Evolutionary conservation across 2,113 vertebrate species (phyloP).

Genomic region (Loxodonta africana): DNA sequence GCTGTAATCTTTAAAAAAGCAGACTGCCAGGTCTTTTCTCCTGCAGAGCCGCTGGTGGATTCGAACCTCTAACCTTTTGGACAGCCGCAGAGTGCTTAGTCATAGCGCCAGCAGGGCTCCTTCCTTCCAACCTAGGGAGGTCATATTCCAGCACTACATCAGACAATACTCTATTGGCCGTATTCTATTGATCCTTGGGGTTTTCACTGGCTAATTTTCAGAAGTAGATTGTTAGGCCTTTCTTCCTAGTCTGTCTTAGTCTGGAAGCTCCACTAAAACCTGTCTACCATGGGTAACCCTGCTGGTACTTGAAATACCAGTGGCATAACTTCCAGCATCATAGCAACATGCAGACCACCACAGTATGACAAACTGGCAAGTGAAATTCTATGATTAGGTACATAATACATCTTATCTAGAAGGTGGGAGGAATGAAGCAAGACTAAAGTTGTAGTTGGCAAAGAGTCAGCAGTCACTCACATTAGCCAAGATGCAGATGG

Average conservation of each 20-base stretch:
- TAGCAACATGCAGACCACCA: neutral
- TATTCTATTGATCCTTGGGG: neutral
- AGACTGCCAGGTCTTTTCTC: neutral
- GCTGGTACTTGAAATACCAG: neutral
- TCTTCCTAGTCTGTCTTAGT: no score
- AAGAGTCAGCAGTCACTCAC: neutral
- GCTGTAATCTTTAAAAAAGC: neutral
- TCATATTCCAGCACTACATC: neutral
- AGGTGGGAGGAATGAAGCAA: neutral
- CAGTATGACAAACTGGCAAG: neutral
- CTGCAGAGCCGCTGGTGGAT: neutral
- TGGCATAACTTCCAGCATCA: neutral
- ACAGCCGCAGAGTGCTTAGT: neutral
- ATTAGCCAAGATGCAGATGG: neutral
- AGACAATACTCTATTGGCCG: neutral
- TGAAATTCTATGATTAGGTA: neutral
- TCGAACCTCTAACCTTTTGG: neutral
- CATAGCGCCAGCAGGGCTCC: no score
- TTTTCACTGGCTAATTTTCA: neutral
- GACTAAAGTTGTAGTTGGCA: neutral
- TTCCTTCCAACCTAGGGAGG: no score
- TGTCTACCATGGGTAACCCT: neutral
- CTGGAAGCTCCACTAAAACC: neutral
- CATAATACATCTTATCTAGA: neutral
- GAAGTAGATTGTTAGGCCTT: neutral